Base-by-base conservation (phyloP, 2,888 invertebrate species). In the Syrista parreyssii region DNA sequence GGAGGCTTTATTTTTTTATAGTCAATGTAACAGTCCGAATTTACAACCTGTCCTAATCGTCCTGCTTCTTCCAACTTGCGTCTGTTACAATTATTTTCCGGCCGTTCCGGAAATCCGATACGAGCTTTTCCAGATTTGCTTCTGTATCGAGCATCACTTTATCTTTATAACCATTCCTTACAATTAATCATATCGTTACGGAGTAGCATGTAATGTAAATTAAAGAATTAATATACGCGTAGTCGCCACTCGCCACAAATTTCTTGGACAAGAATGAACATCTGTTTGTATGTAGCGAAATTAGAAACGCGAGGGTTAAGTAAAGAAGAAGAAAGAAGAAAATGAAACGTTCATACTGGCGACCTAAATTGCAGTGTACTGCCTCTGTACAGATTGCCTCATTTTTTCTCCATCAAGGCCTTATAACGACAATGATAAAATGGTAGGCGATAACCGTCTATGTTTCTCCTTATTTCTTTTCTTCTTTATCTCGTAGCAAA, bases 1-100 rank as follows among this genome's bases (percentile, higher is more conserved):
- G 15, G 68, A 68, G 32, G 12, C 74, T 77, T 77, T 77, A 68
- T 74, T 74, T 74, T 74, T 68, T 77, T 68, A 36, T 32, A 77
- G 23, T 68, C 32, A 71, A 55, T 36, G 12, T 55, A 23, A 55
- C 23, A 55, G 55, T 55, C 55, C 2, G 23, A 55, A 23, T 23
- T 15, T 23, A 1, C 9, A 55, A 55, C 9, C 23, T 34, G 34
- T 34, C 9, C 9, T 55, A 55, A 55, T 55, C 9, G 2, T 55
- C 9, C 23, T 9, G 15, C 23, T 9, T 23, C 9, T 55, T 55
- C 55, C 23, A 55, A 55, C 55, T 55, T 23, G 2, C 55, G 23
- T 55, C 6, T 55, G 9, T 9, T 9, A 23, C 2, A 23, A 23
- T 1, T 55, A 55, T 23, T 55, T 55, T 55, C 2, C 1, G 23